phyloP scores from a whole-genome alignment of 2,888 invertebrate genomes.

The Barypeithes pellucidus region DNA sequence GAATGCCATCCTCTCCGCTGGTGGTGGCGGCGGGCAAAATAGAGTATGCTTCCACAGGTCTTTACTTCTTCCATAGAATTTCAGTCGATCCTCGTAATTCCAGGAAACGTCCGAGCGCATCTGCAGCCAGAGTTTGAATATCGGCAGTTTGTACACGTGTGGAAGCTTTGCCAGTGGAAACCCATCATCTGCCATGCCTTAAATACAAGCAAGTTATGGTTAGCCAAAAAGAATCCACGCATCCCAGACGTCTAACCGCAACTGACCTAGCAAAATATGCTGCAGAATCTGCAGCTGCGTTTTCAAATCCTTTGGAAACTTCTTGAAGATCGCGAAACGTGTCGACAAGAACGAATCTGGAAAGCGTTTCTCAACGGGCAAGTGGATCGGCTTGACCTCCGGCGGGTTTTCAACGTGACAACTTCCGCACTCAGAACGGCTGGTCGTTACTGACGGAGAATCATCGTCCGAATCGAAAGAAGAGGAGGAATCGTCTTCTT shows the following conservation, averaged over 20 bases:
- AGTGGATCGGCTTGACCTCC: slow-evolving; percentile 30
- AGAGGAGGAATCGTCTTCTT: slow-evolving; percentile 31
- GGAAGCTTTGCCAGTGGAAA: slow-evolving; percentile 68
- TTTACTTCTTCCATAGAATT: slow-evolving; percentile 21
- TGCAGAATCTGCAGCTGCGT: slow-evolving; percentile 61
- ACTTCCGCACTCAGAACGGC: slow-evolving; percentile 31
- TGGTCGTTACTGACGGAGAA: background rate
- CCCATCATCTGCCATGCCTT: slow-evolving; percentile 66
- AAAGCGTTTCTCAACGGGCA: slow-evolving; percentile 19
- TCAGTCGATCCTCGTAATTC: slow-evolving; percentile 42
- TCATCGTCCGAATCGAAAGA: background rate
- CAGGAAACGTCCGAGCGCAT: slow-evolving; percentile 60
- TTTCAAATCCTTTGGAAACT: slow-evolving; percentile 59
- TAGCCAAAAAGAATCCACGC: too few relatives aligned
- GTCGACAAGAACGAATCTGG: slow-evolving; percentile 49
- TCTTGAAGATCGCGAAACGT: slow-evolving; percentile 62
- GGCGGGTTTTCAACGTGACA: slow-evolving; percentile 41
- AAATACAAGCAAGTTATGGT: background rate
- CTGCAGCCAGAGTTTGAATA: slow-evolving; percentile 68
- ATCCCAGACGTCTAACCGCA: too few relatives aligned
- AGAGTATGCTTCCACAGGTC: slow-evolving; percentile 60
- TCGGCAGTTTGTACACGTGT: slow-evolving; percentile 65
- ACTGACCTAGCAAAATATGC: slow-evolving; percentile 47
- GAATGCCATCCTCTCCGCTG: slow-evolving; percentile 55
- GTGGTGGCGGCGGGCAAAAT: slow-evolving; percentile 54